phyloP scores from a whole-genome alignment of 2,888 invertebrate species.

The Tiliacea aurago region DNA sequence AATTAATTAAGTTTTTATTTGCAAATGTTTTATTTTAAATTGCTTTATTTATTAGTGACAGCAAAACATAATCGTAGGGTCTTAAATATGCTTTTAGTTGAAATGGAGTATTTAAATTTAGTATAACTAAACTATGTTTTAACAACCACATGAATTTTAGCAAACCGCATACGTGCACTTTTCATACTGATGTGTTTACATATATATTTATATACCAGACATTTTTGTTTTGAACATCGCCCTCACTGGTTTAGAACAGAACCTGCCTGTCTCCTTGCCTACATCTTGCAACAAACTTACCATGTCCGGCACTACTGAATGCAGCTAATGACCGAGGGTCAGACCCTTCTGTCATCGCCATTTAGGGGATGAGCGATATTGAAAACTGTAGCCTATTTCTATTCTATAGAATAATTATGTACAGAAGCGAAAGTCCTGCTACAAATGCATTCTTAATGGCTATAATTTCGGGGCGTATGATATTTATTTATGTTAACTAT shows the following conservation, averaged over 20 bases:
- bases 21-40: neutral
- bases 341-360: conserved; percentile 72
- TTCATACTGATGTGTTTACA: neutral
- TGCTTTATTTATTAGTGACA: neutral
- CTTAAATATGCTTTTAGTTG: too few species aligned
- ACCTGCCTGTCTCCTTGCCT: conserved; percentile 59
- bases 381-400: conserved; percentile 65
- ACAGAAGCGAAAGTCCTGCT: conserved; percentile 2
- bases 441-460: neutral
- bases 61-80: too few species aligned
- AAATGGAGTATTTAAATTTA: neutral
- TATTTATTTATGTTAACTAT: too few species aligned
- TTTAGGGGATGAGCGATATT: conserved; percentile 71
- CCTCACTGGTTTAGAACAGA: neutral
- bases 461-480: neutral
- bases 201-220: too few species aligned
- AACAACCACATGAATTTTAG: neutral
- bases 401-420: conserved; percentile 31
- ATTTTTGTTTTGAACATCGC: neutral
- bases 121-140: too few species aligned
- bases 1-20: neutral
- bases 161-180: neutral
- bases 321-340: conserved; percentile 76
- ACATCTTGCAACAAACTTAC: conserved; percentile 77
- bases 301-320: conserved; percentile 74